Conservation (phyloP, 2,113 vertebrate genomes). For the Sinocyclocheilus anophthalmus region DNA sequence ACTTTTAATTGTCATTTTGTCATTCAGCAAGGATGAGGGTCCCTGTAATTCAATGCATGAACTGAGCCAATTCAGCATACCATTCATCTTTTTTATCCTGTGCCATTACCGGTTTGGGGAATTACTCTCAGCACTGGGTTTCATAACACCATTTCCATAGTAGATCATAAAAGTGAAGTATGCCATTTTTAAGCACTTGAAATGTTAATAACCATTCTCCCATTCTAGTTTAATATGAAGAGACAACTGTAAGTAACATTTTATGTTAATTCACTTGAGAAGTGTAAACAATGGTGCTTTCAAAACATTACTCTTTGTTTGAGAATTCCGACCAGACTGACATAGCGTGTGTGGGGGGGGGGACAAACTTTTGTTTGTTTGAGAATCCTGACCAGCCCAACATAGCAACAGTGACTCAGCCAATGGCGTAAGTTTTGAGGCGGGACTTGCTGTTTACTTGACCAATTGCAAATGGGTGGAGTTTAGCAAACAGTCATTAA, state of each 20-base stretch:
- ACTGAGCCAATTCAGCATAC: slow-evolving; percentile 38
- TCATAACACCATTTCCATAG: slow-evolving; percentile 44
- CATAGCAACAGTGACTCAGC: neutral
- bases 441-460: neutral
- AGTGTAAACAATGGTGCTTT: neutral
- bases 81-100: slow-evolving; percentile 51
- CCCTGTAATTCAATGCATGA: slow-evolving; percentile 44
- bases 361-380: neutral
- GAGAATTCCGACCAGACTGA: neutral
- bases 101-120: slow-evolving; percentile 30
- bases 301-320: neutral
- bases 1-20: slow-evolving; percentile 48
- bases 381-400: too few species aligned
- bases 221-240: neutral
- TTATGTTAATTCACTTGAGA: neutral
- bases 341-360: too few species aligned
- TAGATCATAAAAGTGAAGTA: slow-evolving; percentile 20
- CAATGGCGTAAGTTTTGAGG: neutral
- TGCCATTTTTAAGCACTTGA: neutral
- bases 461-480: neutral
- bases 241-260: neutral
- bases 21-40: slow-evolving; percentile 47
- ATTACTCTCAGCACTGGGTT: slow-evolving; percentile 25
- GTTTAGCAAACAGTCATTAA: neutral
- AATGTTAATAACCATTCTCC: neutral